A percentile compares a stretch with the other conserved stretches of the same genome.
These are phyloP conservation scores for Coronaproctus castanopsis DNA, from an alignment of 2,888 invertebrate genomes.

Conservation along the genomic window DNA sequence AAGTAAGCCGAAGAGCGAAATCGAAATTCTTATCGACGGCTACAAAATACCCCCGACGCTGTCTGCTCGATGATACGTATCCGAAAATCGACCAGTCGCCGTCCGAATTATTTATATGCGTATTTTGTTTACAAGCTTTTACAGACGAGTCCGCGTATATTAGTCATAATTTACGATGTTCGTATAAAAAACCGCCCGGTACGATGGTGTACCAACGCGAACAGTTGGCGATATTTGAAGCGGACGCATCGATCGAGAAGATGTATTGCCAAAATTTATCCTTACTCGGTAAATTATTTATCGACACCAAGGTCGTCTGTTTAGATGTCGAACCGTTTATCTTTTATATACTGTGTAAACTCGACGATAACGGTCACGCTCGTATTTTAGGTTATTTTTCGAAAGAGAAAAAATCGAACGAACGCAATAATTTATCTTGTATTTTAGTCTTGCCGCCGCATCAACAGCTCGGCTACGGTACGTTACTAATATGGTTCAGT, in stretches of 20 bases:
- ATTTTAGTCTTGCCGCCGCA: slow-evolving; percentile 91
- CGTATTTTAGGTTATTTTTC: slow-evolving; percentile 95
- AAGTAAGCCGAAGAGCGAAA: too few species aligned
- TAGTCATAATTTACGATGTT: too few species aligned
- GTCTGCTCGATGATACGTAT: too few species aligned
- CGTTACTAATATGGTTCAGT: slow-evolving; percentile 90
- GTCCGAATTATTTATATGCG: too few species aligned
- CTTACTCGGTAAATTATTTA: slow-evolving; percentile 80
- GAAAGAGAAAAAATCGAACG: slow-evolving; percentile 92
- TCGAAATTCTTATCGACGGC: too few species aligned
- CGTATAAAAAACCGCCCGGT: too few species aligned
- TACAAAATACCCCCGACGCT: too few species aligned
- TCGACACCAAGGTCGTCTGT: slow-evolving; percentile 93
- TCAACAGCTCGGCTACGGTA: slow-evolving; percentile 92
- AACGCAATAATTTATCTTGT: slow-evolving; percentile 86
- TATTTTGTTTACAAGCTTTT: too few species aligned
- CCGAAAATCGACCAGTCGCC: too few species aligned
- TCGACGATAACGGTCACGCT: slow-evolving; percentile 77
- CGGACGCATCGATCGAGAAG: slow-evolving; percentile 87
- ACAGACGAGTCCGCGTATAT: too few species aligned
- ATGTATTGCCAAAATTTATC: slow-evolving; percentile 93
- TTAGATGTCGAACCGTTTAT: slow-evolving; percentile 95
- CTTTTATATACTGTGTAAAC: slow-evolving; percentile 87
- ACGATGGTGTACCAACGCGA: too few species aligned
- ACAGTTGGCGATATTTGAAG: slow-evolving; percentile 97